Evolutionary conservation across 2,888 invertebrate species (phyloP).

Genomic region (Mellilla xanthometata): DNA sequence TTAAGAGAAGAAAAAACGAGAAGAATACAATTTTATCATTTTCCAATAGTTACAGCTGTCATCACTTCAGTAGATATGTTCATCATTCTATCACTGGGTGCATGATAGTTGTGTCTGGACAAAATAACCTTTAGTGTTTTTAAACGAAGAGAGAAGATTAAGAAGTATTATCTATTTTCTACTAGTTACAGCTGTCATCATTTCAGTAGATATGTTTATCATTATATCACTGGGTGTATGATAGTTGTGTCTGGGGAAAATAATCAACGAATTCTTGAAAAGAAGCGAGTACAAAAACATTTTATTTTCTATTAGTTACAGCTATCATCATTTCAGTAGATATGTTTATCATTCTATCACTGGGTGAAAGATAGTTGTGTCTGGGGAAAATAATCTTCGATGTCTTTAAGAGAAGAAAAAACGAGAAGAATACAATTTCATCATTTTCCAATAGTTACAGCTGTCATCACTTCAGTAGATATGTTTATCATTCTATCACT

Average conservation of each 20-base stretch:
- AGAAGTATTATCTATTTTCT: too few species aligned
- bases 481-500: conserved; percentile 25
- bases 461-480: conserved; percentile 13
- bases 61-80: conserved; percentile 13
- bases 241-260: too few species aligned
- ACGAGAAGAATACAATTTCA: not conserved
- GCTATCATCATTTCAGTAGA: conserved; percentile 11
- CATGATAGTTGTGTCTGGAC: conserved; percentile 16
- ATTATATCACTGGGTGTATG: conserved; percentile 24
- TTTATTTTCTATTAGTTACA: conserved; percentile 9
- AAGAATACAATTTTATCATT: not conserved
- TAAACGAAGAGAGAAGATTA: too few species aligned
- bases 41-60: conserved; percentile 16
- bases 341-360: conserved; percentile 20
- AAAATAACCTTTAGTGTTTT: too few species aligned
- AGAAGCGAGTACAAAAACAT: not conserved
- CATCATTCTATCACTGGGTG: conserved; percentile 26
- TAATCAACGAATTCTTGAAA: too few species aligned
- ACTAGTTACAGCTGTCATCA: conserved; percentile 10
- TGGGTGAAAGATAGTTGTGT: conserved; percentile 20
- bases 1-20: not conserved
- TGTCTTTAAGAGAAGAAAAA: not conserved
- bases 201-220: conserved; percentile 7
- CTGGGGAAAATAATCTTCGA: too few species aligned
- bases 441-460: too few species aligned